These are phyloP conservation scores for Poicephalus gulielmi DNA, from an alignment of 2,113 vertebrate genomes.

Conservation along the genomic window DNA sequence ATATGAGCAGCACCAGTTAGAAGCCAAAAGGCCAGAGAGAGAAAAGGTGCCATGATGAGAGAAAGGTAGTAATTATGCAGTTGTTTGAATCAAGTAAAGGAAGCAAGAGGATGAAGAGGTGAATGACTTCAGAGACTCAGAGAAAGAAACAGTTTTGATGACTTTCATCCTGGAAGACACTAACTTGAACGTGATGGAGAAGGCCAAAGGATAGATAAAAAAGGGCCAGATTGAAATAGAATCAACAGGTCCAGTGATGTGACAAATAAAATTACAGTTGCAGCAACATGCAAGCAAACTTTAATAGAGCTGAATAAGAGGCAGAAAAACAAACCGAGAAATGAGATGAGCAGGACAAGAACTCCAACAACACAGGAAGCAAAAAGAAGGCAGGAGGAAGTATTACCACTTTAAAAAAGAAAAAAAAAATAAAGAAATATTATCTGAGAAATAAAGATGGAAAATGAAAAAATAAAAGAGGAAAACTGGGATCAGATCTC, in stretches of 20 bases:
- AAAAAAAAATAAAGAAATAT: background rate
- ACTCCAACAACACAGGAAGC: background rate
- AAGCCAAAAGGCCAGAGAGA: background rate
- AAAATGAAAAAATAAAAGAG: background rate
- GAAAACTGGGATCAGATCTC: background rate
- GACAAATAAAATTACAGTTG: background rate
- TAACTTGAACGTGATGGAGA: background rate
- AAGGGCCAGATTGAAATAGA: background rate
- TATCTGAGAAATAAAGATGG: background rate
- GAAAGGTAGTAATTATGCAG: background rate
- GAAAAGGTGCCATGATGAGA: background rate
- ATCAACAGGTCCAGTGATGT: background rate
- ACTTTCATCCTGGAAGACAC: background rate
- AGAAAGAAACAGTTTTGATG: background rate
- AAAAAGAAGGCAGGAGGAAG: background rate
- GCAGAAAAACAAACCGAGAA: background rate
- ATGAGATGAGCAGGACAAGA: background rate
- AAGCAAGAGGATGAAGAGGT: background rate
- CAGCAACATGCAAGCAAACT: background rate
- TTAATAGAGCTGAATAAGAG: background rate
- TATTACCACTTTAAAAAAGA: background rate
- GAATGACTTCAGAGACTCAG: background rate
- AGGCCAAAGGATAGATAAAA: background rate
- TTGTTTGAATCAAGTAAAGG: background rate
- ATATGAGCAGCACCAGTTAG: background rate